Evolutionary conservation across 2,113 vertebrate species (phyloP).

Genomic region (Tragelaphus strepsiceros): DNA sequence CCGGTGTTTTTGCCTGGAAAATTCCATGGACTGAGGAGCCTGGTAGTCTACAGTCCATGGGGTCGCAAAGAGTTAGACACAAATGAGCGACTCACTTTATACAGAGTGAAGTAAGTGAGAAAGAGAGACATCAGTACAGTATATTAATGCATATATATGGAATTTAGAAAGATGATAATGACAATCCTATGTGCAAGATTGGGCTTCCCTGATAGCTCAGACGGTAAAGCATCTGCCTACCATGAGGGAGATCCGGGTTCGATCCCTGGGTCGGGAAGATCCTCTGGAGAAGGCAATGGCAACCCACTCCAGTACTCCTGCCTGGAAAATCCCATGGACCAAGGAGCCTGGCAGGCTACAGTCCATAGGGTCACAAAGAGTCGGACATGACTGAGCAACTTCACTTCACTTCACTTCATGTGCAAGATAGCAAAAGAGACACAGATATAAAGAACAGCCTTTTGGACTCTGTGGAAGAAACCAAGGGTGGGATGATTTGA

Average conservation of each 20-base stretch:
- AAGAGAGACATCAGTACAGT: not conserved
- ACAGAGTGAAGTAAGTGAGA: not conserved
- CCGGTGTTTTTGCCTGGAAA: not conserved
- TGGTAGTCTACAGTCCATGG: not conserved
- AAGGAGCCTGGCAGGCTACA: too few relatives aligned
- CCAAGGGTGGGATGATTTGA: not conserved
- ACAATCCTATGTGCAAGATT: not conserved
- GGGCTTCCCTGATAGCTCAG: too few relatives aligned
- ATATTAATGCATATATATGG: not conserved
- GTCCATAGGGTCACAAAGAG: too few relatives aligned
- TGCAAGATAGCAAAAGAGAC: not conserved
- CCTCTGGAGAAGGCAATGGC: too few relatives aligned
- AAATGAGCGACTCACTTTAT: not conserved
- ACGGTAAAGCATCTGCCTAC: too few relatives aligned
- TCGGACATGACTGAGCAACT: rapidly evolving
- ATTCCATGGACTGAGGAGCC: not conserved
- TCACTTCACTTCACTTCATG: too few relatives aligned
- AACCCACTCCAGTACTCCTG: too few relatives aligned
- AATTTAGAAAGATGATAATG: not conserved
- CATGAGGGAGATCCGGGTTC: rapidly evolving
- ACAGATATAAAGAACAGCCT: not conserved
- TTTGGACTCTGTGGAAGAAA: not conserved
- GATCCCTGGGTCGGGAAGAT: too few relatives aligned
- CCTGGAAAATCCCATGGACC: too few relatives aligned
- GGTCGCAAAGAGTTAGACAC: not conserved